Base-by-base conservation (phyloP, 2,797 vertebrate genomes). In the Echiichthys vipera region DNA sequence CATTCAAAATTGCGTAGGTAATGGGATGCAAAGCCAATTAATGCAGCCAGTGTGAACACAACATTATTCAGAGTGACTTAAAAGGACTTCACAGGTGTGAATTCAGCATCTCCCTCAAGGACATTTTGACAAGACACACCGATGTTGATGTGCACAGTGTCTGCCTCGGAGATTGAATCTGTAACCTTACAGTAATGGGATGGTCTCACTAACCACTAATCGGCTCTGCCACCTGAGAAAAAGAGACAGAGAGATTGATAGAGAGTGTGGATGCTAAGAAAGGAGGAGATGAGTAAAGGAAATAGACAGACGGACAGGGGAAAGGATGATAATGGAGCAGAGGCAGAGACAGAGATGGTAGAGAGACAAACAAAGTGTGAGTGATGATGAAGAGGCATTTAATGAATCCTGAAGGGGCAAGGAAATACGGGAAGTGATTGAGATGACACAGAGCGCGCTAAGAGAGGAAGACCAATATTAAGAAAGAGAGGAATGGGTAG, bases 101-200 rank as follows among this genome's bases (percentile, higher is more conserved):
- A 65, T 81, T 84, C 80, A 81, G 76, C 70, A 78, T 85, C 63
- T 77, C 61, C 53, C 67, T 85, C 90, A 92, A 92, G 89, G 89
- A 78, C 89, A 84, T 82, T 89, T 74, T 81, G 85, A 83, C 82
- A 77, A 82, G 73, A 85, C 56, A 58, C 71, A 17, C 7, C 20
- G 73, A 58, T 88, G 78, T 84, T 87, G 87, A 84, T 80, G 78
- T 63, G 66, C 78, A 55, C 71, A 30, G 64, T 25, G 85, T 84
- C 84, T 77, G 77, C 70, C 56, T 78, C 25, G 0, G 66, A 91
- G 85, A 92, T 90, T 85, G 83, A 89, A 92, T 88, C 84, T 77
- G 85, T 85, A 90, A 92, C 88, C 89, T 87, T 73, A 82, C 85
- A 77, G 83, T 92, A 89, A 90, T 91, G 77, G 89, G 82, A 87